Conservation (phyloP, 2,797 vertebrate genomes). For the Prunella strophiata region DNA sequence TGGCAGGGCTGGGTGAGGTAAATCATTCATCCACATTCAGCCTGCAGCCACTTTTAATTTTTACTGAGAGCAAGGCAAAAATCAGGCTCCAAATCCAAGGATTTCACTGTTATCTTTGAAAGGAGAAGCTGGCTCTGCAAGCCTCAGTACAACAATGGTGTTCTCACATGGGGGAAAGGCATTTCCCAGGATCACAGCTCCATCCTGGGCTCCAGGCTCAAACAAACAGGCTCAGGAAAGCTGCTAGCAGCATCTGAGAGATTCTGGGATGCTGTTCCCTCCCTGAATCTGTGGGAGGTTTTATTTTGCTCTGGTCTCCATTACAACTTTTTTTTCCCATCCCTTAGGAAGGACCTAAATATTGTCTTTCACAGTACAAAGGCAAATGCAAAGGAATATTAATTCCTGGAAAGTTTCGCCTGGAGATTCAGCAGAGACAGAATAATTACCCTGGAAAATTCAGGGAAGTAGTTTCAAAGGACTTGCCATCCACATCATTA, state of each 20-base stretch:
- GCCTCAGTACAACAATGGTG: background rate
- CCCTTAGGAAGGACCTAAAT: constrained; percentile 41
- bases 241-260: background rate
- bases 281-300: constrained; percentile 11
- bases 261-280: background rate
- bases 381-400: background rate
- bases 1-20: background rate
- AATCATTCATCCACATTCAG: background rate
- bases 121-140: background rate
- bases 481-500: background rate
- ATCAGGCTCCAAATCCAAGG: background rate
- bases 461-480: background rate
- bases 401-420: constrained; percentile 47
- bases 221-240: background rate
- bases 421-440: background rate
- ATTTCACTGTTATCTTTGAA: background rate
- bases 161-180: background rate
- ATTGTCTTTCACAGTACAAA: constrained; percentile 33
- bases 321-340: constrained; percentile 14
- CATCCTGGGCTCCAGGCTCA: background rate
- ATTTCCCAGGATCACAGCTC: background rate
- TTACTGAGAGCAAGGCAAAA: background rate
- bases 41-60: background rate
- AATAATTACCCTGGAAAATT: constrained; percentile 14
- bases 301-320: constrained; percentile 40